Evolutionary conservation across 64 coral and sea anemone species (phyloP), one percentile per base, ranked within the genome.

Genomic region (Platygyra sinensis): DNA sequence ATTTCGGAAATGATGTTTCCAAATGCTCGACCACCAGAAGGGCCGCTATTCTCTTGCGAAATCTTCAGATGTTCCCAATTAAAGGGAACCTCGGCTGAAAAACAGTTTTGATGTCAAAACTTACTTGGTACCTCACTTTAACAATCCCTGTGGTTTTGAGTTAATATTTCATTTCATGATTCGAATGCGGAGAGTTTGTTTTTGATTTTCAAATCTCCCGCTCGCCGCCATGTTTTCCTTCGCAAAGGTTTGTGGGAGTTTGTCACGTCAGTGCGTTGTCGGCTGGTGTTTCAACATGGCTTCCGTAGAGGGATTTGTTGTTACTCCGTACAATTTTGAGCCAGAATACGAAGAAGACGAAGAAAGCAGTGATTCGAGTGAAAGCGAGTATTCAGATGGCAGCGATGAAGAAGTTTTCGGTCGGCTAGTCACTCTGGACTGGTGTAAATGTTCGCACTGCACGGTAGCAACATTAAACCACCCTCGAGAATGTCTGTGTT

Each of bases 321-420:
- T 83, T 57, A 83, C 80, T 83, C 80, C 59, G 32, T 83, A 83
- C 32, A 83, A 60, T 63, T 83, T 83, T 33, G 59, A 83, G 52
- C 80, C 57, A 83, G 80, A 83, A 60, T 83, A 83, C 80, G 80
- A 83, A 83, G 80, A 83, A 63, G 80, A 62, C 30, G 80, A 83
- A 83, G 61, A 63, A 57, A 59, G 49, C 57, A 83, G 80, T 60
- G 30, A 31, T 30, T 28, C 52, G 61, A 83, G 80, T 83, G 60
- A 57, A 4, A 33, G 65, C 22, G 80, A 83, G 33, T 60, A 24
- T 83, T 83, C 59, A 61, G 52, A 31, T 83, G 22, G 80, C 80
- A 83, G 80, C 80, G 59, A 83, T 28, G 80, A 83, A 33, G 59
- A 83, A 83, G 80, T 83, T 83, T 83, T 18, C 57, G 27, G 80